Evolutionary conservation across 2,888 invertebrate species (phyloP).

Genomic region (Seladonia tumulorum): DNA sequence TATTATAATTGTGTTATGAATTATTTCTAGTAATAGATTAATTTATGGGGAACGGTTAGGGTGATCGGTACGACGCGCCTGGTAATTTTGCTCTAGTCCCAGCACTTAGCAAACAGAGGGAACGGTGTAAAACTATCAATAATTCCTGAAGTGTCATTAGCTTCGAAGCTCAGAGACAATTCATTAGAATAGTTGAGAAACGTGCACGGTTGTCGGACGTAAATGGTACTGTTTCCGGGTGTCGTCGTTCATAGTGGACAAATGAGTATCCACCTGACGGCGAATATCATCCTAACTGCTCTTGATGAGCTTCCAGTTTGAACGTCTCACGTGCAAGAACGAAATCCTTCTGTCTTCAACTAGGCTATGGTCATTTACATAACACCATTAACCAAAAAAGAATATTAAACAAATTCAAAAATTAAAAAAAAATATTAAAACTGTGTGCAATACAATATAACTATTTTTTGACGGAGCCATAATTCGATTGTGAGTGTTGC

Average conservation of each 20-base stretch:
- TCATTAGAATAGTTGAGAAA: conserved; percentile 8
- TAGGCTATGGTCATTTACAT: not conserved
- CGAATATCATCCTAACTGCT: conserved; percentile 4
- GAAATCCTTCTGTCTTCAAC: not conserved
- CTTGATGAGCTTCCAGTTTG: conserved; percentile 4
- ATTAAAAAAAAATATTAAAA: too few species aligned
- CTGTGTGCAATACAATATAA: too few species aligned
- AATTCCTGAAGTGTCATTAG: conserved; percentile 11
- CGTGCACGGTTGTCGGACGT: conserved; percentile 3
- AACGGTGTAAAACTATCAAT: conserved; percentile 10
- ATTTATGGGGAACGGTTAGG: not conserved
- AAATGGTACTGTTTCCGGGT: conserved; percentile 11
- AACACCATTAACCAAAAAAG: not conserved
- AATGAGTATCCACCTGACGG: conserved; percentile 7
- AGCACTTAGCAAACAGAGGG: not conserved
- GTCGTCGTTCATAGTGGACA: conserved; percentile 7
- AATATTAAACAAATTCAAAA: not conserved
- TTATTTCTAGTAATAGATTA: not conserved
- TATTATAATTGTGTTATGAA: too few species aligned
- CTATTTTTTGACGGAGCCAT: too few species aligned
- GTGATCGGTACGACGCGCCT: not conserved
- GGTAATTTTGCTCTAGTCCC: not conserved
- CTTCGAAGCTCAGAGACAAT: not conserved
- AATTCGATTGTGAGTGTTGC: too few species aligned
- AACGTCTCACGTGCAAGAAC: not conserved